phyloP scores from a whole-genome alignment of 2,113 vertebrate genomes.

The Oceanodroma tethys region DNA sequence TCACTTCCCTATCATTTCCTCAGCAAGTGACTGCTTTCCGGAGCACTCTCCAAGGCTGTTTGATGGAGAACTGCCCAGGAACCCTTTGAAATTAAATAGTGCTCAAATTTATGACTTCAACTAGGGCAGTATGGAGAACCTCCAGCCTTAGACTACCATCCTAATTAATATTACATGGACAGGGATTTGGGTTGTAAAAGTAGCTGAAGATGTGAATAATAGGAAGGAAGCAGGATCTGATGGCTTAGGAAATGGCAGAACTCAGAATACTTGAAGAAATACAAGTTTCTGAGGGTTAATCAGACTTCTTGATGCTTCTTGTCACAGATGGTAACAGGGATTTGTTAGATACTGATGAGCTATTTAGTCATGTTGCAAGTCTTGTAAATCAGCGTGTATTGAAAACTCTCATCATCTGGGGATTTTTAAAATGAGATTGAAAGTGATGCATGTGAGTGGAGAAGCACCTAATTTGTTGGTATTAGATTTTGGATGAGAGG shows the following conservation, averaged over 20 bases:
- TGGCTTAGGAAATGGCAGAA: background rate
- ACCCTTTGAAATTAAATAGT: background rate
- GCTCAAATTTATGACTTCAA: background rate
- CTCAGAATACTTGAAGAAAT: background rate
- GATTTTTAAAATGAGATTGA: constrained; percentile 1
- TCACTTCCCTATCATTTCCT: background rate
- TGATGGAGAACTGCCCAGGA: background rate
- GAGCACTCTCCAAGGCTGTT: background rate
- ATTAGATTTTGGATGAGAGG: background rate
- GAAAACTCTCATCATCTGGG: constrained; percentile 5
- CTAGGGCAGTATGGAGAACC: background rate
- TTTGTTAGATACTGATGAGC: constrained; percentile 45
- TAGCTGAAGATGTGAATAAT: background rate
- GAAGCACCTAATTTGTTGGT: background rate
- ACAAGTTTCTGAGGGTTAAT: background rate
- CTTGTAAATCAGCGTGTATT: constrained; percentile 33
- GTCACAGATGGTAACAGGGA: background rate
- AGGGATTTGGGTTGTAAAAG: background rate
- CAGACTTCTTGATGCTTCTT: constrained; percentile 20
- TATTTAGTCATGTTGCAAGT: constrained; percentile 38
- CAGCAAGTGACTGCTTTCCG: background rate
- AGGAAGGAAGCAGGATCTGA: background rate
- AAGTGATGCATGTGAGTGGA: background rate
- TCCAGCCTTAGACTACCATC: background rate
- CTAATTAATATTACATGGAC: background rate